Base-by-base conservation (phyloP, 2,888 invertebrate genomes). In the Habroteleia sp. region DNA sequence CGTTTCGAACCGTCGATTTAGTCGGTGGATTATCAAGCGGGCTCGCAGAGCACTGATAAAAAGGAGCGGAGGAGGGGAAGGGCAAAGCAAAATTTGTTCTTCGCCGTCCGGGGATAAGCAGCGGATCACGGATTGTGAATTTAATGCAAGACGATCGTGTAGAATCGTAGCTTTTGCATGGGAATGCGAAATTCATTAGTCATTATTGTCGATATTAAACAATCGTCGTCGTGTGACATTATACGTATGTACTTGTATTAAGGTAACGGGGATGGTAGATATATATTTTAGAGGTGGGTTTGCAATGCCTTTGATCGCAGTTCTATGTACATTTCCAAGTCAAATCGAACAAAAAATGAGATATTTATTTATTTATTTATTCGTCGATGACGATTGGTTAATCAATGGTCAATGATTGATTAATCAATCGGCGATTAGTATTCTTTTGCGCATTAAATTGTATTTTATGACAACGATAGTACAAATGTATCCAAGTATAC, bases 151-250 rank as follows among this genome's bases (percentile, higher is more conserved):
- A 74, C 80, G 77, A 81, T 81, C 78, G 77, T 78, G 78, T 79
- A 79, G 75, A 65, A 74, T 71, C 76, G 76, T 82, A 84, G 81
- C 80, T 84, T 85, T 83, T 83, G 81, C 85, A 83, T 82, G 83
- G 75, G 77, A 78, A 80, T 76, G 77, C 77, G 75, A 75, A 75
- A 72, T 77, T 74, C 44, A 79, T 76, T 78, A 76, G 76, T 78
- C 74, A 77, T 74, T 77, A 68, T 56, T 74, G 63, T 66, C 65
- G 50, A 52, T 71, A 74, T 63, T 71, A 65, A 74, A 74, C 60
- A 66, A 65, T 73, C 62, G 56, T 74, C 63, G 68, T 76, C 58
- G 72, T 66, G 56, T 73, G 66, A 69, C 66, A 50, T 74, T 71
- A 69, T 58, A 56, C 63, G 58, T 68, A 68, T 72, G 48, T 72